Percentiles rank a stretch among this genome's conserved stretches.
phyloP scores from a whole-genome alignment of 2,113 vertebrate species.

The Phylloscopus trochilus region DNA sequence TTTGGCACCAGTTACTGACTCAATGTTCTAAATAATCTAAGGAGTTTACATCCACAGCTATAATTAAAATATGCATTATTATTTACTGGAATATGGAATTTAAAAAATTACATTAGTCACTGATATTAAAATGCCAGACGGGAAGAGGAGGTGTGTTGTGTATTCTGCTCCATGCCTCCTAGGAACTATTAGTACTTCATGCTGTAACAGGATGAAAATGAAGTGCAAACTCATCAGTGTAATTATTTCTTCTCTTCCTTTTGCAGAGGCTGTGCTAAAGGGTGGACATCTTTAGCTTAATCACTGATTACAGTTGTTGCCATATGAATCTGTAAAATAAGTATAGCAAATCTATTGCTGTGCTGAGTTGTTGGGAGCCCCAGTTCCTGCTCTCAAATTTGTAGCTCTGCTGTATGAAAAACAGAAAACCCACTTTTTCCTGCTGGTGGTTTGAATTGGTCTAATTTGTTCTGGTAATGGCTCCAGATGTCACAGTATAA shows the following conservation, averaged over 20 bases:
- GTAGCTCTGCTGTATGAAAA: not conserved
- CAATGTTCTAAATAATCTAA: not conserved
- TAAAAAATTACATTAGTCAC: not conserved
- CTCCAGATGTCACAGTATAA: slow-evolving; percentile 72
- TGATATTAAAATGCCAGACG: not conserved
- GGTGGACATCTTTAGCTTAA: slow-evolving; percentile 26
- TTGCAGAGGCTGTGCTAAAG: not conserved
- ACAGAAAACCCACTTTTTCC: slow-evolving; percentile 44
- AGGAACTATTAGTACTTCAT: not conserved
- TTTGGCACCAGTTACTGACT: not conserved
- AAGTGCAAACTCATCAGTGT: slow-evolving; percentile 36
- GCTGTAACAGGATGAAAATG: slow-evolving; percentile 53
- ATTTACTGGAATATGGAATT: not conserved
- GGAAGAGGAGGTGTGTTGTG: not conserved
- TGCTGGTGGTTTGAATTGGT: slow-evolving; percentile 60
- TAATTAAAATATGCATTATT: not conserved
- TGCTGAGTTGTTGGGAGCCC: not conserved
- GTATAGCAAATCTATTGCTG: slow-evolving; percentile 42
- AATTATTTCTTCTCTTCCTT: slow-evolving; percentile 26
- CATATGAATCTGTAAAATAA: slow-evolving; percentile 4
- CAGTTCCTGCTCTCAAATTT: not conserved
- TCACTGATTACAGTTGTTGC: not conserved
- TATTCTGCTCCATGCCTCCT: not conserved
- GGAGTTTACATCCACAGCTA: not conserved
- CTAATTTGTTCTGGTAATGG: slow-evolving; percentile 71